A percentile compares a stretch with the other conserved stretches of the same genome.
These are phyloP conservation scores for Rhopalosiphum padi DNA, from an alignment of 1,140 invertebrate species.

Conservation along the genomic window DNA sequence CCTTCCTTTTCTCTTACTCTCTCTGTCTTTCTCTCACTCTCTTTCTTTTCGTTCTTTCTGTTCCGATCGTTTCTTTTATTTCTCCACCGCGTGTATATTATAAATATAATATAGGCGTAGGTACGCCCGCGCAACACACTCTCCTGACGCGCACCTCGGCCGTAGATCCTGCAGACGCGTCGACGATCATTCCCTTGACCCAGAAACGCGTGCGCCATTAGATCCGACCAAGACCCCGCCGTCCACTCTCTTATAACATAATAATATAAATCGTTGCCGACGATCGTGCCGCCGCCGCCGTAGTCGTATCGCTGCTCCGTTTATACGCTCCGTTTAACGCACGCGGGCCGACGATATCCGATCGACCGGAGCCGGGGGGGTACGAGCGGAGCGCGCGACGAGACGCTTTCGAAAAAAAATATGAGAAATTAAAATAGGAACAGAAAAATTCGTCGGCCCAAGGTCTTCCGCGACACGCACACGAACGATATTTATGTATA, in stretches of 20 bases:
- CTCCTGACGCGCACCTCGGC: neutral
- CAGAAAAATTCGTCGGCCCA: constrained; percentile 12
- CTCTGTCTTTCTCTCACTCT: neutral
- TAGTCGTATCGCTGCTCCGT: neutral
- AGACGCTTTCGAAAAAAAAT: constrained; percentile 39
- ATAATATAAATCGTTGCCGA: neutral
- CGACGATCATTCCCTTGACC: constrained; percentile 28
- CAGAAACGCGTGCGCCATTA: constrained; percentile 23
- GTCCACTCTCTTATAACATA: neutral
- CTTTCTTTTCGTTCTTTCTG: neutral
- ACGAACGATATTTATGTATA: neutral
- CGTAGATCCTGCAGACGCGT: neutral
- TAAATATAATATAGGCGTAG: neutral
- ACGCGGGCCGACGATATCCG: neutral
- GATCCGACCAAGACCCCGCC: constrained; percentile 24
- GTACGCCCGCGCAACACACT: neutral
- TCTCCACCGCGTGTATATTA: neutral
- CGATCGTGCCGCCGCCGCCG: neutral
- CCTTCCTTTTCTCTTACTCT: neutral
- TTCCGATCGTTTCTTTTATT: neutral
- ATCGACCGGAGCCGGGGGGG: neutral
- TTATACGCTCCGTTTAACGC: constrained; percentile 37
- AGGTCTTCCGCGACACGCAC: neutral
- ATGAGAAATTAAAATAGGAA: constrained; percentile 4
- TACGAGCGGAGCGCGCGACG: neutral